Evolutionary conservation across 2,888 invertebrate genomes (phyloP), one percentile per base, ranked within the genome.

Genomic region (Lampropteryx suffumata): DNA sequence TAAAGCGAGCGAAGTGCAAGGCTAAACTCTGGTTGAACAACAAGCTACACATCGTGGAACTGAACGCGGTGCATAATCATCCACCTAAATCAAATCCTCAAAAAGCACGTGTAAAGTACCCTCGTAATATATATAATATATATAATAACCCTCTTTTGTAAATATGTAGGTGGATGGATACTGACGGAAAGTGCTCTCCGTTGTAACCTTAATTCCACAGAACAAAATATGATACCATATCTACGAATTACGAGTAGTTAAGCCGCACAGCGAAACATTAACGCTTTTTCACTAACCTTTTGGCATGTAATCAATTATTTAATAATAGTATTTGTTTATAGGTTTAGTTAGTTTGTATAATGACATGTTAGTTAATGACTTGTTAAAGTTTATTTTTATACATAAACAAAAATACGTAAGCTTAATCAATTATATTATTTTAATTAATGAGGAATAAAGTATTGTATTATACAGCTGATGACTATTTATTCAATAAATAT

Each of bases 1-100:
- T 52, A 24, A 52, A 52, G 27, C 47, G 52, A 0, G 52, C 52
- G 2, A 52, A 52, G 11, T 52, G 52, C 24, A 52, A 39, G 21
- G 52, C 52, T 8, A 52, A 43, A 33, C 39, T 52, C 5, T 47
- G 47, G 47, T 17, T 52, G 29, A 52, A 52, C 34, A 39, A 33
- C 10, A 52, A 47, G 10, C 10, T 52, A 1, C 24, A 47, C 10
- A 47, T 52, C 4, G 52, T 52, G 0, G 47, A 52, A 13, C 37
- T 47, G 4, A 52, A 52, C 6, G 14, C 37, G 3, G 21, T 26
- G 1, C 52, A 52, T 10, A 52, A 52, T 5, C 52, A 52, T 37
- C 46, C 40, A 2, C 51, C 51, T 0, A 46, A 51, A 24, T 2
- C 17, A 3, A 43, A 32, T 5, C 33, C 37, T 0, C 11, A 10